A percentile compares a stretch with the other conserved stretches of the same genome.
These are phyloP conservation scores for Tethya wilhelma DNA, from an alignment of 37 sponge, comb jelly and placozoan genomes.

Conservation along the genomic window DNA sequence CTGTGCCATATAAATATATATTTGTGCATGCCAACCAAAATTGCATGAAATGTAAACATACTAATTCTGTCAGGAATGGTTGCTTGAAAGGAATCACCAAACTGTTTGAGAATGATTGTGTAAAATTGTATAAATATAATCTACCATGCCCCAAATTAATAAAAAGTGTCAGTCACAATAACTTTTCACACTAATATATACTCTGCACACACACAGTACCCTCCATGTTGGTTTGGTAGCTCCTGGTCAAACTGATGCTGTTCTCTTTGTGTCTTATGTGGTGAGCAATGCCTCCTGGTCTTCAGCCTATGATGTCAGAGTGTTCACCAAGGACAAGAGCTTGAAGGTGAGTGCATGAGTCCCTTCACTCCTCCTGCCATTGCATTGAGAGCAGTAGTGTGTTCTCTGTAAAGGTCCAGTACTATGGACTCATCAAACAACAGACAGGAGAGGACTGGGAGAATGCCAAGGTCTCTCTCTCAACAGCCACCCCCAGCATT, in stretches of 20 bases:
- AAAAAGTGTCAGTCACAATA: no score
- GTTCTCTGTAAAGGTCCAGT: conserved; percentile 53
- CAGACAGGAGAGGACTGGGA: conserved; percentile 82
- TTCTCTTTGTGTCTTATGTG: conserved; percentile 71
- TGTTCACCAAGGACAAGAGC: conserved; percentile 58
- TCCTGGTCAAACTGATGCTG: conserved; percentile 34
- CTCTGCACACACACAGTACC: conserved; percentile 27
- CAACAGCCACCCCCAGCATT: conserved; percentile 77
- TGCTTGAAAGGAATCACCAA: no score
- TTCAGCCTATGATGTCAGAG: conserved; percentile 78
- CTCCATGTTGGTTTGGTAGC: conserved; percentile 63
- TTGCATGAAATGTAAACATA: no score
- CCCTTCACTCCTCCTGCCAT: background rate
- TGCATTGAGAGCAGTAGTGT: background rate
- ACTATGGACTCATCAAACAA: conserved; percentile 77
- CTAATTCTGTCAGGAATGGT: no score
- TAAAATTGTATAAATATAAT: no score
- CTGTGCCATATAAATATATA: no score
- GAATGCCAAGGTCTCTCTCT: conserved; percentile 67
- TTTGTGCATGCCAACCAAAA: no score
- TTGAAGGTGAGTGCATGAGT: no score
- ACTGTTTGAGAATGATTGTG: no score
- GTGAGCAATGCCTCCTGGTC: conserved; percentile 76
- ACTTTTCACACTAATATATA: no score
- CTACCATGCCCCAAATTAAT: no score